These are phyloP conservation scores for Uria lomvia DNA, from an alignment of 2,113 vertebrate species.

Conservation along the genomic window DNA sequence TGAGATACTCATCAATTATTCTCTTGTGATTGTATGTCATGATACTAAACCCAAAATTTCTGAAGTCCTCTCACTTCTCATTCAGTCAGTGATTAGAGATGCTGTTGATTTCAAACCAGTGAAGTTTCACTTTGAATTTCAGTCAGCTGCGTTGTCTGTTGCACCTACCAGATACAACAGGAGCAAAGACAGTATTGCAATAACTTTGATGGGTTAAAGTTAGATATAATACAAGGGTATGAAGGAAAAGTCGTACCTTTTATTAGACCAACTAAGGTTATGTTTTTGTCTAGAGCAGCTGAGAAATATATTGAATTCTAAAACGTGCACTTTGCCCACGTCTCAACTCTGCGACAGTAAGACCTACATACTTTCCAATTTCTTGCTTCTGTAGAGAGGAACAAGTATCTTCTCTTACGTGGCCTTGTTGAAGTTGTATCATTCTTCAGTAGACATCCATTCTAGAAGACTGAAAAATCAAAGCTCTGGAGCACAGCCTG, in stretches of 20 bases:
- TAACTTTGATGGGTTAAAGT: background rate
- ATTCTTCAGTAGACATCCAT: background rate
- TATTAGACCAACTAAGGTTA: background rate
- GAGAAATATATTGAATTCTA: background rate
- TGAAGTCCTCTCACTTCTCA: background rate
- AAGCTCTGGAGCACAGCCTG: background rate
- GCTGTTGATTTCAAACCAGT: background rate
- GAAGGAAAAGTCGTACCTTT: background rate
- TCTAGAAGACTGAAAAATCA: background rate
- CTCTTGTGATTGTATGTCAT: background rate
- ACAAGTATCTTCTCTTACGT: background rate
- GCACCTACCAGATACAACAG: background rate
- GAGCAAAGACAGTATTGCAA: background rate
- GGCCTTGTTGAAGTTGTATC: background rate
- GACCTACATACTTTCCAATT: background rate
- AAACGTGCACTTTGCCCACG: background rate
- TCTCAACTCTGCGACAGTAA: background rate
- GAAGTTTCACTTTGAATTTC: background rate
- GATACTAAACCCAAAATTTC: background rate
- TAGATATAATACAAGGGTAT: background rate
- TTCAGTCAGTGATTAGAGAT: background rate
- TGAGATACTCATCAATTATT: background rate
- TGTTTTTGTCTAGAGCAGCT: background rate
- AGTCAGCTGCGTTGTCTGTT: background rate
- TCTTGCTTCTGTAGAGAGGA: background rate